phyloP scores from a whole-genome alignment of 2,888 invertebrate genomes.

The Dimorphilus gyrociliatus region DNA sequence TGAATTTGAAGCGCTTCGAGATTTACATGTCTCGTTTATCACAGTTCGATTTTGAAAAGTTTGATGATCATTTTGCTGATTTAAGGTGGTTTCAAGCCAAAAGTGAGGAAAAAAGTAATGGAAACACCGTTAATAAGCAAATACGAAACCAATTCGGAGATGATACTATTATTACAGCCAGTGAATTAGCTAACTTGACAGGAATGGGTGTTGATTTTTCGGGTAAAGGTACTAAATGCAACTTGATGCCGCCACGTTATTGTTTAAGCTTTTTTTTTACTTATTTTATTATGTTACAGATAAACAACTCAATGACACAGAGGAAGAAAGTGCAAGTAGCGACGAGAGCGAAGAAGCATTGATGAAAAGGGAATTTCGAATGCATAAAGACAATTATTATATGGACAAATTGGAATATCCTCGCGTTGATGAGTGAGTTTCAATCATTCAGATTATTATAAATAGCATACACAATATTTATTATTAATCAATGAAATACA shows the following conservation, averaged over 20 bases:
- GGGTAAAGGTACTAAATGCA: no score
- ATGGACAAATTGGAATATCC: slow-evolving; percentile 71
- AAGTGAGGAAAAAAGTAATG: slow-evolving; percentile 40
- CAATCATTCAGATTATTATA: no score
- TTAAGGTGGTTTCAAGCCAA: slow-evolving; percentile 66
- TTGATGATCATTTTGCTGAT: slow-evolving; percentile 46
- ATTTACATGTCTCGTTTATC: slow-evolving; percentile 44
- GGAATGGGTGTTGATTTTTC: neutral
- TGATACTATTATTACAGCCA: neutral
- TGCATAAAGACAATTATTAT: slow-evolving; percentile 79
- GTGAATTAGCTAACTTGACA: neutral
- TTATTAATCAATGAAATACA: no score
- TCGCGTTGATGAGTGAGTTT: no score
- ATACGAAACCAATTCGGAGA: no score
- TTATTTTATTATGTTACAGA: slow-evolving; percentile 4
- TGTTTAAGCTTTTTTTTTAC: slow-evolving; percentile 2
- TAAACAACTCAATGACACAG: slow-evolving; percentile 5
- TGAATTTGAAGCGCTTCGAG: slow-evolving; percentile 66
- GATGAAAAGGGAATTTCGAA: slow-evolving; percentile 52
- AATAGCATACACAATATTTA: no score
- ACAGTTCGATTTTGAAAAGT: slow-evolving; percentile 35
- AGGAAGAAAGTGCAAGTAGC: slow-evolving; percentile 13
- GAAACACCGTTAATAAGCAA: neutral
- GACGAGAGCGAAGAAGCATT: slow-evolving; percentile 39
- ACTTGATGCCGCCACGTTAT: slow-evolving; percentile 1